Evolutionary conservation across 2,113 vertebrate genomes (phyloP).

Genomic region (Bubalus kerabau): DNA sequence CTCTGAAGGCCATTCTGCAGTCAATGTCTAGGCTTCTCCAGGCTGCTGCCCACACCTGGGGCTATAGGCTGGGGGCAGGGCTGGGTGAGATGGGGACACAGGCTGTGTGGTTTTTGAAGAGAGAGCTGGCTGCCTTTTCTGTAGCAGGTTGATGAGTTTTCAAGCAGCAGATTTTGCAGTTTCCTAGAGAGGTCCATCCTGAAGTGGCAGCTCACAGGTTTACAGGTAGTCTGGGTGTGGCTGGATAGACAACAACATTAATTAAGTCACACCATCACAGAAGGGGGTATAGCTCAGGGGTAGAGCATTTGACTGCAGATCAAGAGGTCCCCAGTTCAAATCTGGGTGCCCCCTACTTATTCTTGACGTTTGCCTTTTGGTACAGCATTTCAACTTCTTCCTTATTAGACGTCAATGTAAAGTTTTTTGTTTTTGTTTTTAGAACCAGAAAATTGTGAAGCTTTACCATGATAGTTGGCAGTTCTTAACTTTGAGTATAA

Average conservation of each 20-base stretch:
- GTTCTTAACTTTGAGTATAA: not conserved
- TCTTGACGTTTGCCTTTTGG: not conserved
- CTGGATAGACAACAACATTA: not conserved
- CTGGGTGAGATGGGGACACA: rapidly evolving
- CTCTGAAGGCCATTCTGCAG: not conserved
- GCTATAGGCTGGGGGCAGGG: not conserved
- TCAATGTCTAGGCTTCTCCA: not conserved
- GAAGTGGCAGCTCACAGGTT: not conserved
- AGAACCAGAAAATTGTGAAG: not conserved
- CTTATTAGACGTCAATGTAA: not conserved
- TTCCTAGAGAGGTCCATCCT: not conserved
- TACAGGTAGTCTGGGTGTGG: not conserved
- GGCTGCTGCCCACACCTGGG: not conserved
- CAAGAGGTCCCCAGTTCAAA: slow-evolving; percentile 39
- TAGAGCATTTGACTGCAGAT: slow-evolving; percentile 45
- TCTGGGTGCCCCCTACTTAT: not conserved
- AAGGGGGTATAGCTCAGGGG: slow-evolving; percentile 35
- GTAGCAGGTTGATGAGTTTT: not conserved
- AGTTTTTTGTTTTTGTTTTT: not conserved
- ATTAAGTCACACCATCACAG: not conserved
- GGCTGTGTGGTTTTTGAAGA: not conserved
- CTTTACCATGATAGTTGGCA: not conserved
- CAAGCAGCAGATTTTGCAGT: not conserved
- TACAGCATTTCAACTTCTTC: not conserved
- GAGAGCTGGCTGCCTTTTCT: not conserved